These are phyloP conservation scores for Lapara coniferarum DNA, from an alignment of 2,888 invertebrate genomes.

Conservation along the genomic window DNA sequence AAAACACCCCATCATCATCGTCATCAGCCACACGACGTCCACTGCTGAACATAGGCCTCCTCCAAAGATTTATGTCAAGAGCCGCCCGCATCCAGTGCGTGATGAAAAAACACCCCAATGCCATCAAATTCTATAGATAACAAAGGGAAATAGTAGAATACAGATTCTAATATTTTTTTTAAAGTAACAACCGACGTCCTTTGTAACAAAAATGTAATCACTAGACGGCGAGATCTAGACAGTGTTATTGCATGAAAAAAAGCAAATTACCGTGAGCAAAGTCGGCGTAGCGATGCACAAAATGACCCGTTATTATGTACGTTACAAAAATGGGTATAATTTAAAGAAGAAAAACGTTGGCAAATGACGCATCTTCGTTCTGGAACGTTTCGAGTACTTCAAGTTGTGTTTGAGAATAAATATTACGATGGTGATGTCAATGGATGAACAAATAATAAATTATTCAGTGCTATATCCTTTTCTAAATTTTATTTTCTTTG, in stretches of 20 bases:
- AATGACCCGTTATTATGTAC: conserved; percentile 42
- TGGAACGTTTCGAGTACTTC: background rate
- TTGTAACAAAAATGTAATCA: conserved; percentile 10
- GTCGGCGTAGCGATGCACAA: conserved; percentile 38
- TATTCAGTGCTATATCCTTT: background rate
- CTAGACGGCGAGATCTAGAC: conserved; percentile 1
- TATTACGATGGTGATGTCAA: background rate
- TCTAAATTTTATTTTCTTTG: too few relatives aligned
- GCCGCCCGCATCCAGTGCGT: too few relatives aligned
- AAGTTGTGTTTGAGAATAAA: background rate
- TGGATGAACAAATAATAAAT: background rate
- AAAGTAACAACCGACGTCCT: background rate
- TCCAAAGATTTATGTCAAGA: too few relatives aligned
- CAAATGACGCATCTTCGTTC: background rate
- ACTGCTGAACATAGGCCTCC: too few relatives aligned
- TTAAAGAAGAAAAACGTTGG: conserved; percentile 25
- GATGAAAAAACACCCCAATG: too few relatives aligned
- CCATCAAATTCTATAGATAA: too few relatives aligned
- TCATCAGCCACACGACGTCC: too few relatives aligned
- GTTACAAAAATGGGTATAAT: conserved; percentile 50
- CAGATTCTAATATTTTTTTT: background rate
- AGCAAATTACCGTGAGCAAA: conserved; percentile 33
- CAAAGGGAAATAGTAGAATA: background rate
- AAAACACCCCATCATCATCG: too few relatives aligned
- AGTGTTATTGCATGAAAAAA: conserved; percentile 12